Percentiles rank a stretch among this genome's conserved stretches.
Conservation (phyloP, 2,113 vertebrate genomes). For the Talpa occidentalis region DNA sequence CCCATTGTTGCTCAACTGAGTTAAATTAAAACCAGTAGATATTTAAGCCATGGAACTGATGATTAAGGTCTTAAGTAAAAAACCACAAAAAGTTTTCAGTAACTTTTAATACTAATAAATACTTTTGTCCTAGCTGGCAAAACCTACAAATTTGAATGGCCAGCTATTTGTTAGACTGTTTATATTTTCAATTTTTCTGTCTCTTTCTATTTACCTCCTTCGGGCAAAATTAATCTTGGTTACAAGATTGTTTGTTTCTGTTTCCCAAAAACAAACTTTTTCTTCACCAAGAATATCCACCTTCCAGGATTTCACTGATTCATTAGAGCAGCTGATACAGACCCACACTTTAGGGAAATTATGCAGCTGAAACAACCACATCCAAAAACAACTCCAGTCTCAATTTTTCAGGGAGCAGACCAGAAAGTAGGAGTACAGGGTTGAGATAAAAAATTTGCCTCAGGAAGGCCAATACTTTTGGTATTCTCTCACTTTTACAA, state of each 20-base stretch:
- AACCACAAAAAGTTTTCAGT: conserved; percentile 72
- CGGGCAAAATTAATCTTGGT: conserved; percentile 9
- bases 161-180: neutral
- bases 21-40: conserved; percentile 76
- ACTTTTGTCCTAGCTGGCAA: conserved; percentile 44
- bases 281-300: neutral
- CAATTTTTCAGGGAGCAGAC: conserved; percentile 7
- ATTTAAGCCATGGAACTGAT: conserved; percentile 78
- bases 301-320: neutral
- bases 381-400: neutral
- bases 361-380: neutral
- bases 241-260: neutral
- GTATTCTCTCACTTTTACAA: neutral
- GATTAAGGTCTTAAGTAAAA: conserved; percentile 82
- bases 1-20: conserved; percentile 23
- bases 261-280: neutral
- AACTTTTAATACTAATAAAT: conserved; percentile 82
- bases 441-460: neutral
- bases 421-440: neutral
- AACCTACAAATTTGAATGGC: conserved; percentile 64
- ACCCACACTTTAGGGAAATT: neutral
- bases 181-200: neutral
- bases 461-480: neutral
- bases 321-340: neutral
- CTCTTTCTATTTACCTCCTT: neutral